Conservation (phyloP, 2,888 invertebrate genomes). For the Teinopalpus imperialis region DNA sequence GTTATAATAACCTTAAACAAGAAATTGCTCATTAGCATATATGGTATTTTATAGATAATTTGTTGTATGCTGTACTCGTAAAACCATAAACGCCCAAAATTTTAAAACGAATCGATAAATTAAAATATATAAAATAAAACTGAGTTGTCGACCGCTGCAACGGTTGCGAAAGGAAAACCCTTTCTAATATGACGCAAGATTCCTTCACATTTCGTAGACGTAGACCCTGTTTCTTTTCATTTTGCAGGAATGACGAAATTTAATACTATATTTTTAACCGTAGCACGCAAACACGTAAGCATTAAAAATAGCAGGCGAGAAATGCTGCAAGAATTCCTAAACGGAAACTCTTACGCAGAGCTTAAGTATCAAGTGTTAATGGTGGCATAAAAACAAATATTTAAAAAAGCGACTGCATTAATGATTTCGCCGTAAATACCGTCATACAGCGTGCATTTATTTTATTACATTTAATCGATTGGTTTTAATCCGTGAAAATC, state of each 20-base stretch:
- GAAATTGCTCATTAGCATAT: not conserved
- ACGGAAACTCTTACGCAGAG: not conserved
- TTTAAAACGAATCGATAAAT: constrained; percentile 3
- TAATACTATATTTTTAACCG: not conserved
- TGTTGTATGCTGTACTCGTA: not conserved
- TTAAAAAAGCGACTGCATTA: not conserved
- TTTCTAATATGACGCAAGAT: constrained; percentile 65
- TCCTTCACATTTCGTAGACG: constrained; percentile 46
- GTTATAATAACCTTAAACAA: too few species aligned
- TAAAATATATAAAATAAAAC: constrained; percentile 9
- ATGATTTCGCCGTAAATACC: not conserved
- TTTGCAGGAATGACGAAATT: constrained; percentile 30
- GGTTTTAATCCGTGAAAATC: too few species aligned
- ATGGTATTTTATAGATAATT: not conserved
- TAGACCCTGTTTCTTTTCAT: constrained; percentile 19
- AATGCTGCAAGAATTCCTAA: constrained; percentile 2
- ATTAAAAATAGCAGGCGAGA: not conserved
- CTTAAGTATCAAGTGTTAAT: not conserved
- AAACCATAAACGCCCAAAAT: constrained; percentile 5
- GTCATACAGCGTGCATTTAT: not conserved
- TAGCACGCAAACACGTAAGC: constrained; percentile 1
- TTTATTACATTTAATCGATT: too few species aligned
- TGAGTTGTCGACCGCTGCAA: constrained; percentile 17
- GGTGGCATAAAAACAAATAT: not conserved
- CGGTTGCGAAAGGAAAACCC: constrained; percentile 53